Evolutionary conservation across 1,140 invertebrate genomes (phyloP).

Genomic region (Oncopeltus fasciatus): DNA sequence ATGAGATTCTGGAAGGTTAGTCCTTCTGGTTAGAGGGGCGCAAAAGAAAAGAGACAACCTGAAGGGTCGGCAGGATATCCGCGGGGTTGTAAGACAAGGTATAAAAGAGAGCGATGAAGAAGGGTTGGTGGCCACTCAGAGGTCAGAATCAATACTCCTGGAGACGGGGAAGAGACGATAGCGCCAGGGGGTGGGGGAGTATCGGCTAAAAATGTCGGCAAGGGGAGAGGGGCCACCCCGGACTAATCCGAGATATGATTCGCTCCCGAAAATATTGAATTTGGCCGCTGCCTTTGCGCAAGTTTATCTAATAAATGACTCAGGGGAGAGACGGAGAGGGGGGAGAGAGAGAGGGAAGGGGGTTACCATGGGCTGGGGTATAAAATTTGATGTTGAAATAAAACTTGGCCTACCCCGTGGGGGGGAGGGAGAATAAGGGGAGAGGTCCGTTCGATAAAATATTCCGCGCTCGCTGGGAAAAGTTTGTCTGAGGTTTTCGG

Average conservation of each 20-base stretch:
- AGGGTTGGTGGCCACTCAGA: not conserved
- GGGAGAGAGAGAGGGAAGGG: not conserved
- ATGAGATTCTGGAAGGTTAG: too few relatives aligned
- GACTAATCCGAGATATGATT: conserved; percentile 12
- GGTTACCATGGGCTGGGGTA: not conserved
- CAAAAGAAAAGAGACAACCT: too few relatives aligned
- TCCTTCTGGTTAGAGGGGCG: too few relatives aligned
- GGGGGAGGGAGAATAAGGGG: not conserved
- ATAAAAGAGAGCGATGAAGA: not conserved
- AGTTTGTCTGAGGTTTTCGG: conserved; percentile 7
- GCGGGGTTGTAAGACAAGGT: not conserved
- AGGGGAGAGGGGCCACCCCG: not conserved
- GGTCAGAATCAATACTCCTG: not conserved
- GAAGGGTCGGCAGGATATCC: too few relatives aligned
- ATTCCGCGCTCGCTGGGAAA: not conserved
- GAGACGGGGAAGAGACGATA: not conserved
- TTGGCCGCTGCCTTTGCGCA: conserved; percentile 11
- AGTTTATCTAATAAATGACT: conserved; percentile 14
- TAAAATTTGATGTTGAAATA: conserved; percentile 12
- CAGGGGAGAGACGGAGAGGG: not conserved
- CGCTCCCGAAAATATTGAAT: conserved; percentile 13
- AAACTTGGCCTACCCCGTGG: not conserved
- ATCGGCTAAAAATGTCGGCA: conserved; percentile 7
- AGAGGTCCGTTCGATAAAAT: conserved; percentile 8
- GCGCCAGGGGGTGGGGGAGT: not conserved